phyloP scores from a whole-genome alignment of 37 sponge, comb jelly and placozoan genomes.

The Petrosia ficiformis region DNA sequence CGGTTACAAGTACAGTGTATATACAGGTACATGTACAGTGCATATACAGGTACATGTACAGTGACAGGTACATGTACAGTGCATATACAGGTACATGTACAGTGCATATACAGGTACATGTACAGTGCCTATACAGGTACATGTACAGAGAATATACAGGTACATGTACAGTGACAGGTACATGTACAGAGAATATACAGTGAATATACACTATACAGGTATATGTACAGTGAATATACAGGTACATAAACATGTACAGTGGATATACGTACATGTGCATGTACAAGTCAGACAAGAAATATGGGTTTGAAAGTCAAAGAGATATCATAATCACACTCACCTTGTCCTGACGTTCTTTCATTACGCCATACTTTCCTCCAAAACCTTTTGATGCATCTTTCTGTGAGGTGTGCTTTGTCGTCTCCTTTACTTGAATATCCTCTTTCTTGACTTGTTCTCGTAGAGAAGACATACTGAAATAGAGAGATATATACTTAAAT shows the following conservation, averaged over 20 bases:
- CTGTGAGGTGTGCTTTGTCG: constrained; percentile 78
- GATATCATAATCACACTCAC: constrained; percentile 15
- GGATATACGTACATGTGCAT: constrained; percentile 12
- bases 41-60: no score
- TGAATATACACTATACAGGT: no score
- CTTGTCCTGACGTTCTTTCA: constrained; percentile 87
- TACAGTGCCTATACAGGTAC: no score
- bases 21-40: no score
- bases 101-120: no score
- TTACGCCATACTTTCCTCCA: constrained; percentile 90
- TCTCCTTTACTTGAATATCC: constrained; percentile 65
- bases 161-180: no score
- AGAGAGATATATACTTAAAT: background rate
- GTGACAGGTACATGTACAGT: no score
- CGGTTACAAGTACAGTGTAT: no score
- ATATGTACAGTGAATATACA: background rate
- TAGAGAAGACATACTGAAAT: constrained; percentile 55
- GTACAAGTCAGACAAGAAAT: background rate
- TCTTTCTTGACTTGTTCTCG: constrained; percentile 74
- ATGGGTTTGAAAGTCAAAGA: background rate
- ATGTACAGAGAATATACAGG: no score
- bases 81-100: no score
- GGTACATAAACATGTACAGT: background rate
- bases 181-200: no score
- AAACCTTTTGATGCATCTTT: constrained; percentile 88